Conservation (phyloP, 2,888 invertebrate genomes). For the Epinotia nisella region DNA sequence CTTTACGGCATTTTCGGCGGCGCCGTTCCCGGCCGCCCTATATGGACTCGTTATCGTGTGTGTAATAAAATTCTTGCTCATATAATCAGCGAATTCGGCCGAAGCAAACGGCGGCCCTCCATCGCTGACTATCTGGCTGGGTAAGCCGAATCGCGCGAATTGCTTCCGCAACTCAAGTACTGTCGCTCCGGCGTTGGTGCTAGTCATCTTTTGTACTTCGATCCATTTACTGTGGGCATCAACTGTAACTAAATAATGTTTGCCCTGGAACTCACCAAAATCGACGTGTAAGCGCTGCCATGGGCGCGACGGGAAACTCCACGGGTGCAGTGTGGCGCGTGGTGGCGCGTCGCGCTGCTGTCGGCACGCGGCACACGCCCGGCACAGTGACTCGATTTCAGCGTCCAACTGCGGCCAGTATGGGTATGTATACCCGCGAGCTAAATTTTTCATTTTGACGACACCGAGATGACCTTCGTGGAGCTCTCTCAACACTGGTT, state of each 20-base stretch:
- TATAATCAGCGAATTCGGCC: conserved; percentile 3
- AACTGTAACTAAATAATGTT: neutral
- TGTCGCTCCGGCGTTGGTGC: conserved; percentile 2
- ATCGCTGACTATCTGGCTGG: conserved; percentile 10
- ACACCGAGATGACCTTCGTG: conserved; percentile 49
- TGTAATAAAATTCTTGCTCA: neutral
- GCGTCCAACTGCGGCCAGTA: conserved; percentile 50
- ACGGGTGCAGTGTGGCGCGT: neutral
- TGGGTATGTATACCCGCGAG: conserved; percentile 48
- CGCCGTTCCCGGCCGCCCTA: conserved; percentile 46
- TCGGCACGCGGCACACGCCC: conserved; percentile 47
- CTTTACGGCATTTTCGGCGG: conserved; percentile 49
- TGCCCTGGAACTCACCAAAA: conserved; percentile 6
- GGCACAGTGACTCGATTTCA: conserved; percentile 47
- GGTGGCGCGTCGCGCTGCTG: conserved; percentile 25
- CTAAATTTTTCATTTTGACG: conserved; percentile 49
- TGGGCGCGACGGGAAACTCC: neutral
- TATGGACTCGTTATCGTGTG: conserved; percentile 7
- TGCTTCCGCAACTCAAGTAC: neutral
- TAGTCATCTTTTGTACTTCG: neutral
- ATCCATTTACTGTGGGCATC: conserved; percentile 29
- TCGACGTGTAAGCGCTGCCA: conserved; percentile 22
- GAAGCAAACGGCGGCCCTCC: conserved; percentile 20
- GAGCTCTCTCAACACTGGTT: conserved; percentile 27
- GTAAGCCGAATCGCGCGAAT: conserved; percentile 21